phyloP scores from a whole-genome alignment of 2,113 vertebrate species.

The Panthera leo region DNA sequence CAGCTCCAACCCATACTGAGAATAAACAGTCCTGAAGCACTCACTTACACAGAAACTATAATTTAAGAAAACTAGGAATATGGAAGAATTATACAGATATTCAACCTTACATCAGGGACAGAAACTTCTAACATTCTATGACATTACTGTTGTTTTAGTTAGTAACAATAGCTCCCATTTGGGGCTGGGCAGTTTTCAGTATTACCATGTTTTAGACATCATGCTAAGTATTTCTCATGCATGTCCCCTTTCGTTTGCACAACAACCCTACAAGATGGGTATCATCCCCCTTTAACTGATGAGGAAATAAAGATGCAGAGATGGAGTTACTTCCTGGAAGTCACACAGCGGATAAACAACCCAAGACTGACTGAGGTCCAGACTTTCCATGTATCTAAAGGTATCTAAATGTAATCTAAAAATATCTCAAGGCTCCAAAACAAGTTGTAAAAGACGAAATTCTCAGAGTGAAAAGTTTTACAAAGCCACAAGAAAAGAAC shows the following conservation, averaged over 20 bases:
- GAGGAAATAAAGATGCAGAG: not conserved
- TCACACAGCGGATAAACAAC: not conserved
- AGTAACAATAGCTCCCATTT: not conserved
- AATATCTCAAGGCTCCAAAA: not conserved
- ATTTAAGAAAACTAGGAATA: slow-evolving; percentile 5
- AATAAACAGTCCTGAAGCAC: not conserved
- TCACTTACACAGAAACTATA: not conserved
- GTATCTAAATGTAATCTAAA: not conserved
- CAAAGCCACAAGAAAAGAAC: slow-evolving; percentile 28
- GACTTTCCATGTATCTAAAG: not conserved
- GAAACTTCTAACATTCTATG: not conserved
- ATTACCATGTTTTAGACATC: not conserved
- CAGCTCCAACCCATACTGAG: not conserved
- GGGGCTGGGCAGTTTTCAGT: not conserved
- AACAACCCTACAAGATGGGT: not conserved
- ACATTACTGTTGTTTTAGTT: not conserved
- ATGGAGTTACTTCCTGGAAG: not conserved
- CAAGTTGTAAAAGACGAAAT: slow-evolving; percentile 18
- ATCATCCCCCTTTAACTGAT: not conserved
- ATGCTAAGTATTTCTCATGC: not conserved
- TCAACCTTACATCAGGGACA: not conserved
- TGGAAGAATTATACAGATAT: not conserved
- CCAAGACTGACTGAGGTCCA: not conserved
- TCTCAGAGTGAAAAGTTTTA: not conserved
- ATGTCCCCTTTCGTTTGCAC: not conserved